Evolutionary conservation across 1,140 invertebrate genomes (phyloP), one percentile per base, ranked within the genome.

Genomic region (Aporrectodea caliginosa): DNA sequence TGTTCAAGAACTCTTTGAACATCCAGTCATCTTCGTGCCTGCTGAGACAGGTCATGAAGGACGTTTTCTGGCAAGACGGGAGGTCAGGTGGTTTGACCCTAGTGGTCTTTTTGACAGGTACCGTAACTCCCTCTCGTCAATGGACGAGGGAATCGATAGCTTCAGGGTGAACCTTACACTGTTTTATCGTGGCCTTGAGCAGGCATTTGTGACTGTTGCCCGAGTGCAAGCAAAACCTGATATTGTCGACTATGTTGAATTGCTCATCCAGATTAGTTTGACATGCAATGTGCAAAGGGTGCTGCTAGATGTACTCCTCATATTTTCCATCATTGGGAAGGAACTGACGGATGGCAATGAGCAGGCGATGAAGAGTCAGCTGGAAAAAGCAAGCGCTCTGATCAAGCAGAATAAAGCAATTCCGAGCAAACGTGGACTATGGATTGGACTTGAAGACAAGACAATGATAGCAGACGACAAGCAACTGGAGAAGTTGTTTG

Each of bases 401-500:
- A 58, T 58, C 6, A 58, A 58, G 22, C 43, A 58, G 43, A 6
- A 58, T 58, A 58, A 58, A 22, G 43, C 43, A 58, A 74, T 87
- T 29, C 83, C 83, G 29, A 84, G 84, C 12, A 85, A 84, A 72
- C 70, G 22, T 30, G 78, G 81, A 12, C 68, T 73, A 32, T 87
- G 84, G 85, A 85, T 85, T 6, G 80, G 82, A 32, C 43, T 84
- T 16, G 81, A 79, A 0, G 84, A 85, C 33, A 73, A 79, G 6
- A 85, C 85, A 30, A 82, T 88, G 82, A 82, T 87, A 30, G 80
- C 84, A 29, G 86, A 88, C 78, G 84, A 83, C 58, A 78, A 78
- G 1, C 83, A 85, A 73, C 77, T 84, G 58, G 85, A 87, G 80
- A 83, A 83, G 70, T 84, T 86, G 82, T 88, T 88, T 81, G n/a